A percentile compares a stretch with the other conserved stretches of the same genome.
These are phyloP conservation scores for Psammodynastes pulverulentus DNA, from an alignment of 2,113 vertebrate genomes.

Conservation along the genomic window DNA sequence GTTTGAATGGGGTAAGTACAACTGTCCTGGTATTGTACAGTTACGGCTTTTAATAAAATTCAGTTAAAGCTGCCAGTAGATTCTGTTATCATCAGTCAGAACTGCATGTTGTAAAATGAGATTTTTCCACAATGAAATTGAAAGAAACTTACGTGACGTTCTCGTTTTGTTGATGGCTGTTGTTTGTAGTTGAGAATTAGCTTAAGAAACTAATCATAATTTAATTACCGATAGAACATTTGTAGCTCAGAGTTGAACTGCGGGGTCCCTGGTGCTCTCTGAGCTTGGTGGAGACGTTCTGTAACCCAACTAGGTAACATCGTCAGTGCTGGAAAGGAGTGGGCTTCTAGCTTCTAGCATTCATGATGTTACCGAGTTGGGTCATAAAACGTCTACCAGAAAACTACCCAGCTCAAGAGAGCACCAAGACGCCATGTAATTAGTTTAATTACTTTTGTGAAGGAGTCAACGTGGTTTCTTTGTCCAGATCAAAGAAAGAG, in stretches of 20 bases:
- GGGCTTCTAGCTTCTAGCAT: background rate
- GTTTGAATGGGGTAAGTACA: conserved; percentile 21
- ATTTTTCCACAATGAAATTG: background rate
- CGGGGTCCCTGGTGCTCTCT: background rate
- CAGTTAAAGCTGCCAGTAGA: background rate
- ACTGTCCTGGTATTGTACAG: background rate
- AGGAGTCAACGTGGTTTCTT: background rate
- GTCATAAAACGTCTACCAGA: background rate
- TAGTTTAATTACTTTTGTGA: background rate
- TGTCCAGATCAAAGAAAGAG: background rate
- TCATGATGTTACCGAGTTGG: background rate
- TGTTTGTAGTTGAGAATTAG: rapidly evolving
- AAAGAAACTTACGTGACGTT: background rate
- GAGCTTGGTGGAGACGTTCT: background rate
- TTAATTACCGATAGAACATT: background rate
- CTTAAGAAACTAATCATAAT: background rate
- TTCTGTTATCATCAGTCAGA: background rate
- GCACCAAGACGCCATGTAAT: background rate
- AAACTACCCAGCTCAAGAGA: background rate
- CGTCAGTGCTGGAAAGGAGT: background rate
- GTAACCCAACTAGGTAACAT: background rate
- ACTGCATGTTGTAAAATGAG: conserved; percentile 2
- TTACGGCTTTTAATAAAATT: background rate
- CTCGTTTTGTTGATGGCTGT: background rate
- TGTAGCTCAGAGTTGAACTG: background rate